These are phyloP conservation scores for Eunapius fragilis DNA, from an alignment of 37 sponge, comb jelly and placozoan species.

Conservation along the genomic window DNA sequence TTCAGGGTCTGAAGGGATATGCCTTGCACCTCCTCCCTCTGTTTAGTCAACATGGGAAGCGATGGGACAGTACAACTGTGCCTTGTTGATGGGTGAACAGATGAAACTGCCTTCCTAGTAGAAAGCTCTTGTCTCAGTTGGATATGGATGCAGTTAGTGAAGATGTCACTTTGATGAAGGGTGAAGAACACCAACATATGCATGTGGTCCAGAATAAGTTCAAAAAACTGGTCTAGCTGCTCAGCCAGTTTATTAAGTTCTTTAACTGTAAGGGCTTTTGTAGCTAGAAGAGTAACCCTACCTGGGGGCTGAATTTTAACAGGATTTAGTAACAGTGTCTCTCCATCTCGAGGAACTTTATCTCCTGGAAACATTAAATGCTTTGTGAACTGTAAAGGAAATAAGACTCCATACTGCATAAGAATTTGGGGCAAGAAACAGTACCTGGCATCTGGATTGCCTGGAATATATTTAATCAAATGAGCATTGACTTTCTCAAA, in stretches of 20 bases:
- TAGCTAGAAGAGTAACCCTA: slow-evolving; percentile 20
- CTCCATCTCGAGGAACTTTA: not conserved
- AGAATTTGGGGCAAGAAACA: slow-evolving; percentile 38
- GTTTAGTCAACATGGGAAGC: not conserved
- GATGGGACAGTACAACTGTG: not conserved
- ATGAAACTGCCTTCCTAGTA: not conserved
- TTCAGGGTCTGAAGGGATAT: not conserved
- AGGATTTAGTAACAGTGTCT: not conserved
- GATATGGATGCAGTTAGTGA: slow-evolving; percentile 38
- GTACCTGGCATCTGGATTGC: slow-evolving; percentile 56
- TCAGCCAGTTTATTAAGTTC: slow-evolving; percentile 7
- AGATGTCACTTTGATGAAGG: slow-evolving; percentile 41
- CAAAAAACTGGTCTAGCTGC: slow-evolving; percentile 21
- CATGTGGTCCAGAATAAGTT: slow-evolving; percentile 28
- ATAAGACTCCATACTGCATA: slow-evolving; percentile 33
- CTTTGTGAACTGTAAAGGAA: slow-evolving; percentile 24
- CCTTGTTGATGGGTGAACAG: not conserved
- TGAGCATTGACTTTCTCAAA: slow-evolving; percentile 49
- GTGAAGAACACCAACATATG: slow-evolving; percentile 57
- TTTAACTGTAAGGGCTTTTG: slow-evolving; percentile 11
- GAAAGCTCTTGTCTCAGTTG: slow-evolving; percentile 5
- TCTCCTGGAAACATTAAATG: slow-evolving; percentile 48
- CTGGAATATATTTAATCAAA: slow-evolving; percentile 48
- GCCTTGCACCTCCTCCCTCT: not conserved
- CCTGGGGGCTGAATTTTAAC: slow-evolving; percentile 34